A percentile compares a stretch with the other conserved stretches of the same genome.
phyloP scores from a whole-genome alignment of 2,888 invertebrate genomes.

The Cancer borealis region DNA sequence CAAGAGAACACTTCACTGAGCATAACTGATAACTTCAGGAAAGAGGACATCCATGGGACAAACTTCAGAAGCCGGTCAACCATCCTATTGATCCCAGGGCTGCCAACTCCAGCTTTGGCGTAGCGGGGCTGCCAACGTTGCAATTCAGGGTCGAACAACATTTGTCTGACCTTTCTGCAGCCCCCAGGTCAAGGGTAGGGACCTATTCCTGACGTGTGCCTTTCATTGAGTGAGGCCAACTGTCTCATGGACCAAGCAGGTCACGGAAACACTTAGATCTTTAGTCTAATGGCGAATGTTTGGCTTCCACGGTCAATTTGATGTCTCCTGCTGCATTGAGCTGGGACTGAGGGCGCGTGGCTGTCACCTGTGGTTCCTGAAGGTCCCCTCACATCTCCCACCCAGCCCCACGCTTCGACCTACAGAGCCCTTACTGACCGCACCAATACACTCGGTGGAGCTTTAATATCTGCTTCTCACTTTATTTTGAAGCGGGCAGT shows the following conservation, averaged over 20 bases:
- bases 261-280: too few relatives aligned
- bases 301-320: neutral
- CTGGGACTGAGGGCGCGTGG: neutral
- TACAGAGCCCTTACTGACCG: neutral
- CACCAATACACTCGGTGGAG: neutral
- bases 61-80: constrained; percentile 62
- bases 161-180: neutral
- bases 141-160: constrained; percentile 25
- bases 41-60: constrained; percentile 18
- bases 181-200: neutral
- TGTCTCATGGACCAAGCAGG: too few relatives aligned
- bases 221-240: too few relatives aligned
- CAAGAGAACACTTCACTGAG: neutral
- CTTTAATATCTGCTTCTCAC: too few relatives aligned
- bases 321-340: neutral
- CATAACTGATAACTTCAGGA: neutral
- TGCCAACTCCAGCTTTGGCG: constrained; percentile 54
- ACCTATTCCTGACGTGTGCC: too few relatives aligned
- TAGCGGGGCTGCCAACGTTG: constrained; percentile 49
- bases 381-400: neutral
- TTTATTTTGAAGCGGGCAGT: too few relatives aligned
- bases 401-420: neutral
- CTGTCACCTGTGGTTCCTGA: neutral
- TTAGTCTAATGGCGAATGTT: neutral
- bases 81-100: constrained; percentile 65